phyloP scores from a whole-genome alignment of 2,797 vertebrate species.

The Melanotaenia parkinsoni region DNA sequence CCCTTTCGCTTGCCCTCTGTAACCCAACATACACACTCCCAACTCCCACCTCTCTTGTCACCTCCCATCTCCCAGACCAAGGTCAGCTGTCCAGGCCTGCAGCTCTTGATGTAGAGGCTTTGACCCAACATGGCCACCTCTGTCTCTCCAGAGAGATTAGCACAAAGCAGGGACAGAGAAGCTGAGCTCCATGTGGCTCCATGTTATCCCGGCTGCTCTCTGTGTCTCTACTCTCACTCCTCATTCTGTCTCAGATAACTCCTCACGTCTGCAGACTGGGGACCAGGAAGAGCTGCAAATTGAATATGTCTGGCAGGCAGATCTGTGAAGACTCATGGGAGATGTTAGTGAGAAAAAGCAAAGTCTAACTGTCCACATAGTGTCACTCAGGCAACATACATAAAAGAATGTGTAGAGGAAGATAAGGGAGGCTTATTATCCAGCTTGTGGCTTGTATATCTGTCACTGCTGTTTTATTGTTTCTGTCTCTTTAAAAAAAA shows the following conservation, averaged over 20 bases:
- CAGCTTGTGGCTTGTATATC: slow-evolving; percentile 55
- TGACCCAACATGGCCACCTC: slow-evolving; percentile 84
- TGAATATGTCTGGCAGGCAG: slow-evolving; percentile 84
- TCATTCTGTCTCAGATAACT: slow-evolving; percentile 79
- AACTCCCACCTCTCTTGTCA: slow-evolving; percentile 82
- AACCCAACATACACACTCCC: slow-evolving; percentile 76
- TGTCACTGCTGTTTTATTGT: slow-evolving; percentile 28
- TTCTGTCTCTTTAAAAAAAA: background rate
- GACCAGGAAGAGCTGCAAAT: slow-evolving; percentile 82
- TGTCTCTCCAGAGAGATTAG: slow-evolving; percentile 84
- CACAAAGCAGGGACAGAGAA: slow-evolving; percentile 79
- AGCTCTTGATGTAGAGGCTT: slow-evolving; percentile 79
- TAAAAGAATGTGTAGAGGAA: slow-evolving; percentile 71
- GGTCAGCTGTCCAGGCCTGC: slow-evolving; percentile 80
- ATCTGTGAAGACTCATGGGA: slow-evolving; percentile 78
- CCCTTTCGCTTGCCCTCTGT: slow-evolving; percentile 77
- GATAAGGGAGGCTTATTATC: slow-evolving; percentile 72
- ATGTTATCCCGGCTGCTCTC: slow-evolving; percentile 73
- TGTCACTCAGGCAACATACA: slow-evolving; percentile 75
- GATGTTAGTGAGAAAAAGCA: slow-evolving; percentile 75
- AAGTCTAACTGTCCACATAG: slow-evolving; percentile 75
- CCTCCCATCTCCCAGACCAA: slow-evolving; percentile 81
- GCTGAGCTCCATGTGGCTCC: slow-evolving; percentile 69
- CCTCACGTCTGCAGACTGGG: slow-evolving; percentile 73
- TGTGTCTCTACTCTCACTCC: slow-evolving; percentile 71